Conservation (phyloP, 92 coral and sea anemone species). For the Epizoanthus ramosus region DNA sequence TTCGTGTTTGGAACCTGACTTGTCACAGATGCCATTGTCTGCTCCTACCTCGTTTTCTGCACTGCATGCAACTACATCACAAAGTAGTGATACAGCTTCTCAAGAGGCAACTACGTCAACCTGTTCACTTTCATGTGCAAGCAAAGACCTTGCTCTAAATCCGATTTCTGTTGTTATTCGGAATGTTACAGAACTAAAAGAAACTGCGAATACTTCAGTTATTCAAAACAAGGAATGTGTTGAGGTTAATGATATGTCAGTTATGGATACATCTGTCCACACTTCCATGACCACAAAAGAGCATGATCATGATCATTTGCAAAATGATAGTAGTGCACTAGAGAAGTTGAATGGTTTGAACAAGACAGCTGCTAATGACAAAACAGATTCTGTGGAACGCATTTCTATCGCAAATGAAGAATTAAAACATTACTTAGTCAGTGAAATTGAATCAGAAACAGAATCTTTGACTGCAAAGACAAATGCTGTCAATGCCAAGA, state of each 20-base stretch:
- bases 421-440: not conserved
- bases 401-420: not conserved
- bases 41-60: not conserved
- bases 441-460: not conserved
- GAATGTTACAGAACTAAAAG: not conserved
- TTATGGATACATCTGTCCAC: not conserved
- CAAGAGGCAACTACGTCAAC: not conserved
- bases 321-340: not conserved
- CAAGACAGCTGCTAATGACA: not conserved
- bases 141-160: not conserved
- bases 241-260: not conserved
- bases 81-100: not conserved
- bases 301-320: not conserved
- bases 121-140: not conserved
- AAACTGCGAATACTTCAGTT: not conserved
- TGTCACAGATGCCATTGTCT: not conserved
- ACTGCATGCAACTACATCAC: not conserved
- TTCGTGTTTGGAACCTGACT: not conserved
- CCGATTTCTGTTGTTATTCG: not conserved
- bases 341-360: not conserved
- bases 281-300: not conserved
- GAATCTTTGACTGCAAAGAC: not conserved
- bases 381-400: not conserved
- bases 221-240: too few relatives aligned
- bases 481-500: too few relatives aligned